Evolutionary conservation across 2,888 invertebrate species (phyloP), one percentile per base, ranked within the genome.

Genomic region (Galeopsomyia nigrocyanea): DNA sequence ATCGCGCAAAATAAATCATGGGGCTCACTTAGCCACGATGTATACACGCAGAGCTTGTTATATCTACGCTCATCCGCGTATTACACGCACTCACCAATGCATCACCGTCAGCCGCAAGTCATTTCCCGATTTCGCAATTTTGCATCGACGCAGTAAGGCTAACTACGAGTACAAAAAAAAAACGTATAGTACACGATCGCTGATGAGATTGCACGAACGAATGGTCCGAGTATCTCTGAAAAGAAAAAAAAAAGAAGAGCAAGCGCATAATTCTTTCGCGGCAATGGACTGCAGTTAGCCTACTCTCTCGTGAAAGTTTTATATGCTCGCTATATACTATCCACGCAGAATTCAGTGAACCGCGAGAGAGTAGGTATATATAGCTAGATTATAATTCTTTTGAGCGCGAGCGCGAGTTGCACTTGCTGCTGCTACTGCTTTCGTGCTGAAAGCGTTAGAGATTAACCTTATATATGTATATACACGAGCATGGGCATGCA

Each of bases 251-350:
- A 62, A 26, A 26, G 46, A 50, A n/a, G 39, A 39, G 10, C 10
- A 26, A n/a, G 3, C 10, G 16, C 26, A 26, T 50, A 50, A 49
- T 47, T 62, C 62, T 19, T 50, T 26, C 49, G 19, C 39, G 21
- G 46, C n/a, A 21, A 46, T 39, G 53, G 31, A 50, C 57, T 66
- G 66, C 57, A 57, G 66, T 66, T 66, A 66, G 66, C 66, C 66
- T 66, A 66, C 66, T 66, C 50, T 50, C 62, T 10, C 57, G 66
- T 66, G 66, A 66, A 66, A 66, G 66, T 66, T 49, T 49, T 46
- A 5, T 21, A 19, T 47, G 0, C 47, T 7, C 19, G 26, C n/a
- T n/a, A 2, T 39, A n/a, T n/a, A n/a, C n/a, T n/a, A n/a, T n/a
- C 22, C 16, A 9, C 7, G 57, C 9, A 16, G 17, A 7, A 17